phyloP scores from a whole-genome alignment of 2,797 vertebrate species.

The Limnodromus scolopaceus region DNA sequence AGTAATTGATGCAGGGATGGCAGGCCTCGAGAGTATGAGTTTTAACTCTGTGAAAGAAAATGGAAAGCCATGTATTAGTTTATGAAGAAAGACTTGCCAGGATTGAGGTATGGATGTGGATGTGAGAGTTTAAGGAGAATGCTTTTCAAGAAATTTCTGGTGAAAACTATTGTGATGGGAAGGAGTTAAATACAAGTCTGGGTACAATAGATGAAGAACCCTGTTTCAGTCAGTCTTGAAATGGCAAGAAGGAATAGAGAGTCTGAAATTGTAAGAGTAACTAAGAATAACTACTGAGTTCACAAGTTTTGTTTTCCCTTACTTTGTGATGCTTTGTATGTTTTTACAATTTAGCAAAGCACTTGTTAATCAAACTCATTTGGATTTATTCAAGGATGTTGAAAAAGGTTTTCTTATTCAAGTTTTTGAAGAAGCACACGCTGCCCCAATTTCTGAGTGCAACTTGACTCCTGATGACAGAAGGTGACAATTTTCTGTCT shows the following conservation, averaged over 20 bases:
- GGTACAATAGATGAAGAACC: neutral
- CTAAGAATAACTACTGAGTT: neutral
- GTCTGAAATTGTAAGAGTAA: neutral
- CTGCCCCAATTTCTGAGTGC: slow-evolving; percentile 73
- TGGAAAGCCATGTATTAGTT: neutral
- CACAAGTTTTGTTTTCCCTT: neutral
- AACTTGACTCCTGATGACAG: slow-evolving; percentile 70
- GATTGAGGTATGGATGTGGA: neutral
- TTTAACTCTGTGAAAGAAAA: neutral
- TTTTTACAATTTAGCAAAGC: neutral
- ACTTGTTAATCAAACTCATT: neutral
- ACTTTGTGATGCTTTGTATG: neutral
- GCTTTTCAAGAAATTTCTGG: neutral
- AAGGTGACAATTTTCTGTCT: slow-evolving; percentile 67
- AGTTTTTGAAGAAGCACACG: slow-evolving; percentile 66
- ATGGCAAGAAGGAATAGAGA: neutral
- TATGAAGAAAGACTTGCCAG: neutral
- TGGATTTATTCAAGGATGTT: slow-evolving; percentile 66
- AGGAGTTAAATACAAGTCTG: neutral
- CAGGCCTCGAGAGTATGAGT: neutral
- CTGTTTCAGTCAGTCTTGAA: neutral
- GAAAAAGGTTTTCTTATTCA: slow-evolving; percentile 18
- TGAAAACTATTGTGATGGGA: neutral
- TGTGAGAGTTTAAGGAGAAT: neutral
- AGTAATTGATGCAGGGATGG: neutral